Conservation (phyloP, 2,113 vertebrate species). For the Catagonus wagneri region DNA sequence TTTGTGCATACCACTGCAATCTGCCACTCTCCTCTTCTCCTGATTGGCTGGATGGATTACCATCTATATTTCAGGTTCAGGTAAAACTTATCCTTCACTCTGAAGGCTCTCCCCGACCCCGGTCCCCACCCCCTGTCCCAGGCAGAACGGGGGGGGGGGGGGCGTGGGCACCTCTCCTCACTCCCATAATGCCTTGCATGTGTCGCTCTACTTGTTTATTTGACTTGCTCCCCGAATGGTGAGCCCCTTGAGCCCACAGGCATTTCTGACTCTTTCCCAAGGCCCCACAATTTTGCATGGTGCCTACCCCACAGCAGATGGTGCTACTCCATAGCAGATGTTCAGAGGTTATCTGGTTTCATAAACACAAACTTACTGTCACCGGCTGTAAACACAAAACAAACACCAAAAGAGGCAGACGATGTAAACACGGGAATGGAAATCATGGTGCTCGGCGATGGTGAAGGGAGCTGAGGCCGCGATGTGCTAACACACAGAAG, state of each 20-base stretch:
- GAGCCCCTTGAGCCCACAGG: background rate
- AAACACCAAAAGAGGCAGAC: background rate
- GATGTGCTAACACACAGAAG: accelerated
- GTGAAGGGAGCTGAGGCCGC: background rate
- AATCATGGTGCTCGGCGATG: background rate
- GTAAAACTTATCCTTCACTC: background rate
- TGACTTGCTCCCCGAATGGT: background rate
- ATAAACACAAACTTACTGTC: background rate
- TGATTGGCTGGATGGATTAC: background rate
- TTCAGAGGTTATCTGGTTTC: background rate
- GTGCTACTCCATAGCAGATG: background rate
- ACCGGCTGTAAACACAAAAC: background rate
- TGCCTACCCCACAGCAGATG: background rate
- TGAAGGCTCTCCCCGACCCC: background rate
- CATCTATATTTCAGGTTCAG: background rate
- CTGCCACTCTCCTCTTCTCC: background rate
- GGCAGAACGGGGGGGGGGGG: too few relatives aligned
- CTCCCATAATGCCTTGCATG: background rate
- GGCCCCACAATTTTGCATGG: background rate
- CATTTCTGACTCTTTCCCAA: background rate
- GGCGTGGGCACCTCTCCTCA: background rate
- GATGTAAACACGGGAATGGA: background rate
- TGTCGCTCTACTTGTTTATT: background rate
- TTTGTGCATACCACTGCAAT: background rate
- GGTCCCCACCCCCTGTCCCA: background rate